These are phyloP conservation scores for Pseudotriccus pelzelni DNA, from an alignment of 2,797 vertebrate species.

Conservation along the genomic window DNA sequence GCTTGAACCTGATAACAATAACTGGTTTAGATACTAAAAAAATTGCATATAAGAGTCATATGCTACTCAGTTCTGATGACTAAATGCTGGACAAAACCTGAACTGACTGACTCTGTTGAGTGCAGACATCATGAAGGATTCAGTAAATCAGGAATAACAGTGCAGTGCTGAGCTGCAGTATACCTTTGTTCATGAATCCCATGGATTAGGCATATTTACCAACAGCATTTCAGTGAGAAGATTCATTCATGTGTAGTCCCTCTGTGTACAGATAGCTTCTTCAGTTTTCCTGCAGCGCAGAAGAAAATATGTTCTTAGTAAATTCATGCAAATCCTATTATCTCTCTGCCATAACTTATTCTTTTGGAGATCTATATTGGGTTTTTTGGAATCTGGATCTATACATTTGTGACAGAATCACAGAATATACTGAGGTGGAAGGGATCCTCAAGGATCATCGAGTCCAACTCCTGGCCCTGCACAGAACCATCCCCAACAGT, in stretches of 20 bases:
- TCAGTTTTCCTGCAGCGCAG: not conserved
- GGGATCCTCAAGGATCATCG: not conserved
- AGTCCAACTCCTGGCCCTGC: not conserved
- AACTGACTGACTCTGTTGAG: not conserved
- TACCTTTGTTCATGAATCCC: slow-evolving; percentile 27
- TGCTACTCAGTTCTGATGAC: not conserved
- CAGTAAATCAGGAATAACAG: slow-evolving; percentile 13
- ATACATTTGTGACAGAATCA: not conserved
- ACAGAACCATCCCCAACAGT: not conserved
- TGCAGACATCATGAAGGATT: not conserved
- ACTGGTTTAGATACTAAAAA: not conserved
- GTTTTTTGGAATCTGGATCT: not conserved
- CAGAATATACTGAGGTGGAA: not conserved
- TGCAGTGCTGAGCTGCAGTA: not conserved
- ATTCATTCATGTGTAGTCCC: not conserved
- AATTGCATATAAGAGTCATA: not conserved
- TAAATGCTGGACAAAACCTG: not conserved
- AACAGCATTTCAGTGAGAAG: not conserved
- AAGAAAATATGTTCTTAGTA: not conserved
- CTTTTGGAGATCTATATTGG: not conserved
- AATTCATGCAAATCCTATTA: not conserved
- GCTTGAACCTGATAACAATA: not conserved
- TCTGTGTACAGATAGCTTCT: not conserved
- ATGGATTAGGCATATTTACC: slow-evolving; percentile 15
- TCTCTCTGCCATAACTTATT: not conserved